Base-by-base conservation (phyloP, 2,797 vertebrate species). In the Onychomys arenicola region DNA sequence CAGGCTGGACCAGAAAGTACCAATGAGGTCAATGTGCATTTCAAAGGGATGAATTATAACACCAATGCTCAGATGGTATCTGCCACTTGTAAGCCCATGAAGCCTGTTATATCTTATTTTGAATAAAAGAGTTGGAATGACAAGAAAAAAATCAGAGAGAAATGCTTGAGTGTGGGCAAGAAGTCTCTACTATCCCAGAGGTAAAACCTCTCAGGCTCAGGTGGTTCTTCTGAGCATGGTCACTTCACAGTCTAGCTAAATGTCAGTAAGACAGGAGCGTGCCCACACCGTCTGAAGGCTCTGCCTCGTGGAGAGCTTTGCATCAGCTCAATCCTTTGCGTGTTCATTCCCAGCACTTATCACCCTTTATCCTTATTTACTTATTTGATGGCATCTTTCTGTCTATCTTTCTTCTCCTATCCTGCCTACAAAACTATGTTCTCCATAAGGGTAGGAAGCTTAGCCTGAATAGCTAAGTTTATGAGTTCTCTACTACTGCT, bases 1-100 rank as follows among this genome's bases (percentile, higher is more conserved):
- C 93, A 99, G 99, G 75, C 98, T 99, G 98, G 99, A 99, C 98
- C 99, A 99, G 99, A 99, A 99, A 96, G 98, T 99, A 0, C 99
- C 99, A 99, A 85, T 99, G 98, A 99, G 96, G 46, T 82, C 37
- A 7, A 63, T 19, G 29, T 17, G 37, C 78, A 43, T 85, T 95
- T 95, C 93, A 90, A 93, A 57, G 94, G 96, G 96, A 92, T 8
- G 84, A 89, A 77, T 49, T 40, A n/a, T 49, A 5, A 93, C 96
- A 94, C 98, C 85, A 88, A 87, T 65, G 89, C 97, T 82, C 93
- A 95, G 97, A 83, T 97, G 97, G 96, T 94, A 94, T 95, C 90
- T 46, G 96, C 96, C 97, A 95, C 96, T 67, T 97, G 97, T 94
- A 97, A 98, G 91, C 93, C 98, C 97, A 84, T 95, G 96, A 97